Evolutionary conservation across 2,113 vertebrate genomes (phyloP).

Genomic region (Pelvicachromis taeniatus): DNA sequence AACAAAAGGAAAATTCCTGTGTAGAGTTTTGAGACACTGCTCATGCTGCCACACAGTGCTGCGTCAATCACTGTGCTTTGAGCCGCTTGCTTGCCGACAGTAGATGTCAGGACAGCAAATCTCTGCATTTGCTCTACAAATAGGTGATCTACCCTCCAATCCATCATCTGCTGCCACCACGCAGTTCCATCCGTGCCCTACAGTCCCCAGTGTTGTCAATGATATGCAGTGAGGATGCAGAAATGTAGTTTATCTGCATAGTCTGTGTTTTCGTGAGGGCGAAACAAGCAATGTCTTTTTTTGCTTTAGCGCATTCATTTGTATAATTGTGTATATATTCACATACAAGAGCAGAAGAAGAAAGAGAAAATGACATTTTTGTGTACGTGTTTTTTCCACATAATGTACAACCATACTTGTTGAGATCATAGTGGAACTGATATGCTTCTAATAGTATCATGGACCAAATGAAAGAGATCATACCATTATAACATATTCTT

Average conservation of each 20-base stretch:
- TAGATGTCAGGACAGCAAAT: constrained; percentile 35
- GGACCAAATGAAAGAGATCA: background rate
- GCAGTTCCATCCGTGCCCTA: constrained; percentile 6
- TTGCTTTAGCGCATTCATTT: background rate
- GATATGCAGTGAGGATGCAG: background rate
- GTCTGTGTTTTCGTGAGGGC: background rate
- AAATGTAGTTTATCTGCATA: background rate
- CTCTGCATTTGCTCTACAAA: constrained; percentile 56
- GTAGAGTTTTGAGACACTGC: background rate
- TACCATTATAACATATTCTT: background rate
- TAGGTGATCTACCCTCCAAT: constrained; percentile 58
- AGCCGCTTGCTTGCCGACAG: constrained; percentile 1
- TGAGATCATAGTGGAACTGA: background rate
- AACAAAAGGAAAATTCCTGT: background rate
- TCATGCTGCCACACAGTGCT: background rate
- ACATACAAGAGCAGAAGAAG: background rate
- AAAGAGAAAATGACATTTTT: background rate
- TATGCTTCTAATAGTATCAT: background rate
- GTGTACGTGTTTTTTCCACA: background rate
- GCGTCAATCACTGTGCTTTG: constrained; percentile 25
- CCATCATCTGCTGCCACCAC: constrained; percentile 48
- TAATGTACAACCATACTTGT: background rate
- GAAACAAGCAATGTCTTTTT: background rate
- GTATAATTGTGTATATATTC: background rate
- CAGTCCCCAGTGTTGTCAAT: constrained; percentile 9